Percentiles rank a stretch among this genome's conserved stretches.
Evolutionary conservation across 2,797 vertebrate species (phyloP).

Genomic region (Sphenodon punctatus): DNA sequence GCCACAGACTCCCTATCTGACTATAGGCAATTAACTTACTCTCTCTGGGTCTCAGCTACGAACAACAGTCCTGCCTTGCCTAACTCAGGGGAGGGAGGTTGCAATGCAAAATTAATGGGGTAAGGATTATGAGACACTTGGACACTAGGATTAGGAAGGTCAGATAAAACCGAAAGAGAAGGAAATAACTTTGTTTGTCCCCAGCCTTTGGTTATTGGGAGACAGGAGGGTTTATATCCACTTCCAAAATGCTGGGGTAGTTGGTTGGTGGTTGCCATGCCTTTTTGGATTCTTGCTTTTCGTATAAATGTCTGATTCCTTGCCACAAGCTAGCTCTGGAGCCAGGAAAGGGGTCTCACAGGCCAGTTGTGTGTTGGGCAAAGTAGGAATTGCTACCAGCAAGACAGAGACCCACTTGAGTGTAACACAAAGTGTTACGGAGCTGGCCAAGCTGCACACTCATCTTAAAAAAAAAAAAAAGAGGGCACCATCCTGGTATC

Average conservation of each 20-base stretch:
- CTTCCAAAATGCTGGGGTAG: not conserved
- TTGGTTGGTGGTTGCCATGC: not conserved
- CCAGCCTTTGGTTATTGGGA: too few species aligned
- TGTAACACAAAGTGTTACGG: not conserved
- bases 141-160: too few species aligned
- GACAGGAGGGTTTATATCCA: not conserved
- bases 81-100: too few species aligned
- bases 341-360: not conserved
- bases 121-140: too few species aligned
- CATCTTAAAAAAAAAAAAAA: not conserved
- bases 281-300: not conserved
- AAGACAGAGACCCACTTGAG: not conserved
- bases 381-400: not conserved
- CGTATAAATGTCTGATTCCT: rapidly evolving
- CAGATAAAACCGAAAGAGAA: too few species aligned
- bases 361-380: not conserved
- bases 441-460: rapidly evolving
- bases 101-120: too few species aligned
- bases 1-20: too few species aligned
- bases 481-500: not conserved
- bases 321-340: not conserved
- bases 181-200: too few species aligned
- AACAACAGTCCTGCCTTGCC: too few species aligned
- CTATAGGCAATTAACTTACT: too few species aligned
- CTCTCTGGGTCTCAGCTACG: too few species aligned